phyloP scores from a whole-genome alignment of 2,113 vertebrate genomes.

The Marmota monax region DNA sequence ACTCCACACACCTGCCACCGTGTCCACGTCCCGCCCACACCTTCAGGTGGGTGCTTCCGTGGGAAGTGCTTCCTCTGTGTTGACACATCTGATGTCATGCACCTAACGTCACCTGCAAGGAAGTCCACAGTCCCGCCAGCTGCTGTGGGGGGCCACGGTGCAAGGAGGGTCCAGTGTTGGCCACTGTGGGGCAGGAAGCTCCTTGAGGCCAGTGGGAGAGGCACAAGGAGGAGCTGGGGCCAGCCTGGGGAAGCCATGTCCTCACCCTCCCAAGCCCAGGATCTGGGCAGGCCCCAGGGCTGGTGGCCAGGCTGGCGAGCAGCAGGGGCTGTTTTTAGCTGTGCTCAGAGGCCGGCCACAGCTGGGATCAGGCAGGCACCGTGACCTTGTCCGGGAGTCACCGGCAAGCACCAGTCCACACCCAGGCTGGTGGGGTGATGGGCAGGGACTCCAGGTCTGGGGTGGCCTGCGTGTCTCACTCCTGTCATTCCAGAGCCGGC shows the following conservation, averaged over 20 bases:
- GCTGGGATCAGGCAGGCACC: neutral
- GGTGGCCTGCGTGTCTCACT: neutral
- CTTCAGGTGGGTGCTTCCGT: fast-evolving
- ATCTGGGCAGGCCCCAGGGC: fast-evolving
- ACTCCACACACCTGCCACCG: fast-evolving
- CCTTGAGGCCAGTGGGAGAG: neutral
- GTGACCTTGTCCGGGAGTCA: neutral
- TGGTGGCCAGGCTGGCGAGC: neutral
- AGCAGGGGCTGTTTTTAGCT: neutral
- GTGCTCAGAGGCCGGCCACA: neutral
- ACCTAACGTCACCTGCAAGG: fast-evolving
- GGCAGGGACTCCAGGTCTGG: neutral
- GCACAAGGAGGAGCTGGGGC: neutral
- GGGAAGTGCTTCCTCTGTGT: fast-evolving
- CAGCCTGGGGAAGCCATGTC: fast-evolving
- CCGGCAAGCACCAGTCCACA: neutral
- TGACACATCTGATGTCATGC: fast-evolving
- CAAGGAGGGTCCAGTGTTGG: fast-evolving
- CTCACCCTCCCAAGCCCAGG: neutral
- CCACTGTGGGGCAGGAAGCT: neutral
- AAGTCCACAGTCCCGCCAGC: fast-evolving
- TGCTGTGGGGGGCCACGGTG: fast-evolving
- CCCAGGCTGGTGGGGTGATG: fast-evolving
- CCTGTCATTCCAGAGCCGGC: neutral
- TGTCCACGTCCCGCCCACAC: fast-evolving